phyloP scores from a whole-genome alignment of 2,797 vertebrate species.

The Hirundo rustica region DNA sequence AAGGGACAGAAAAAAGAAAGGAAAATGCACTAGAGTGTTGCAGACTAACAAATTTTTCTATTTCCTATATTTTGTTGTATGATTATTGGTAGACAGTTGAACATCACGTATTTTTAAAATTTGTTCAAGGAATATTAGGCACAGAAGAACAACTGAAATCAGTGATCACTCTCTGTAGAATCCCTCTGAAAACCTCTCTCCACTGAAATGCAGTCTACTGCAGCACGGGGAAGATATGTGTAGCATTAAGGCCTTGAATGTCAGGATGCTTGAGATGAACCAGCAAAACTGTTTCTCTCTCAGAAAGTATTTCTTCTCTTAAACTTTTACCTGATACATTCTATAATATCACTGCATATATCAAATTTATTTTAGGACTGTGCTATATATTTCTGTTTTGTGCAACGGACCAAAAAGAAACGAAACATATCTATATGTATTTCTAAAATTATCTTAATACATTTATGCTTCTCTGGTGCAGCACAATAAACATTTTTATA shows the following conservation, averaged over 20 bases:
- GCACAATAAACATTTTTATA: background rate
- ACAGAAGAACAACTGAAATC: background rate
- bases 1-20: background rate
- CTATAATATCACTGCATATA: background rate
- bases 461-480: background rate
- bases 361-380: background rate
- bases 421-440: background rate
- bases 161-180: background rate
- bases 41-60: background rate
- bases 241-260: background rate
- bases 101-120: accelerated
- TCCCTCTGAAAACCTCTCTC: background rate
- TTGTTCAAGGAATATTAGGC: background rate
- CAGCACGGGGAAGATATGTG: background rate
- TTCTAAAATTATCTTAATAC: background rate
- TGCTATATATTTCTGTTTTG: background rate
- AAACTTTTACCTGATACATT: background rate
- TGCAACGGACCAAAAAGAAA: background rate
- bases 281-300: background rate
- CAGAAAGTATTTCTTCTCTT: background rate
- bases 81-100: background rate
- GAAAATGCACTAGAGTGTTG: accelerated
- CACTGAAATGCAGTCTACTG: background rate
- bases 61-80: background rate
- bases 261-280: background rate